Conservation (phyloP, 2,888 invertebrate genomes). For the Electrophaes corylata region DNA sequence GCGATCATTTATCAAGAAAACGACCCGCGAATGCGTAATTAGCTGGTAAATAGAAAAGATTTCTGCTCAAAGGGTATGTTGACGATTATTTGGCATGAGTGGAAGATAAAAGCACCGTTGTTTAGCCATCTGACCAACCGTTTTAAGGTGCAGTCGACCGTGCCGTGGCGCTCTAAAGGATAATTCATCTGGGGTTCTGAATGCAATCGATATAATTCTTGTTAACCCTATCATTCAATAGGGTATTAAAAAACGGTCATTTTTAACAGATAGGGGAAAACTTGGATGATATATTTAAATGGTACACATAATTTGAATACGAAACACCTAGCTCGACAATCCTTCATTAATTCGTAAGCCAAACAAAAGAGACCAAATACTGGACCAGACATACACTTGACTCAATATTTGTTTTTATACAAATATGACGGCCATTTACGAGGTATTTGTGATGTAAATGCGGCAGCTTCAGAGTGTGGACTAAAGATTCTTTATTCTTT, state of each 20-base stretch:
- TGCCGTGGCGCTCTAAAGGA: slow-evolving; percentile 69
- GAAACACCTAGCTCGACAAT: slow-evolving; percentile 67
- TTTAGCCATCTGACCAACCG: slow-evolving; percentile 67
- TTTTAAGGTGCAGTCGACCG: slow-evolving; percentile 72
- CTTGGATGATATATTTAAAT: slow-evolving; percentile 45
- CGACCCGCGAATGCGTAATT: slow-evolving; percentile 75
- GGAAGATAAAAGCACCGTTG: slow-evolving; percentile 65
- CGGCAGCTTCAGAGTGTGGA: slow-evolving; percentile 62
- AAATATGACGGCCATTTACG: slow-evolving; percentile 76
- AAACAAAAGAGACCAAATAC: slow-evolving; percentile 71
- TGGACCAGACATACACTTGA: slow-evolving; percentile 78
- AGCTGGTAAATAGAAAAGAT: slow-evolving; percentile 60
- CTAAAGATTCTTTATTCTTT: slow-evolving; percentile 61
- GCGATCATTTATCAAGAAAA: slow-evolving; percentile 76
- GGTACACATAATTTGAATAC: slow-evolving; percentile 56
- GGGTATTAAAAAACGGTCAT: slow-evolving; percentile 23
- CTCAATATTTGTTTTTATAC: slow-evolving; percentile 80
- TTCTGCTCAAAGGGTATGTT: slow-evolving; percentile 57
- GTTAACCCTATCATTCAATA: slow-evolving; percentile 31
- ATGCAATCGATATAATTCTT: slow-evolving; percentile 58
- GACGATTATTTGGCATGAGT: slow-evolving; percentile 73
- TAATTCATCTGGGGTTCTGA: slow-evolving; percentile 66
- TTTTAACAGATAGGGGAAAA: slow-evolving; percentile 14
- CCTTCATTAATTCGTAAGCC: slow-evolving; percentile 76
- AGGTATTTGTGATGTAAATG: slow-evolving; percentile 79